Percentiles rank a stretch among this genome's conserved stretches.
These are phyloP conservation scores for Chaetodon trifasciatus DNA, from an alignment of 2,797 vertebrate genomes.

Conservation along the genomic window DNA sequence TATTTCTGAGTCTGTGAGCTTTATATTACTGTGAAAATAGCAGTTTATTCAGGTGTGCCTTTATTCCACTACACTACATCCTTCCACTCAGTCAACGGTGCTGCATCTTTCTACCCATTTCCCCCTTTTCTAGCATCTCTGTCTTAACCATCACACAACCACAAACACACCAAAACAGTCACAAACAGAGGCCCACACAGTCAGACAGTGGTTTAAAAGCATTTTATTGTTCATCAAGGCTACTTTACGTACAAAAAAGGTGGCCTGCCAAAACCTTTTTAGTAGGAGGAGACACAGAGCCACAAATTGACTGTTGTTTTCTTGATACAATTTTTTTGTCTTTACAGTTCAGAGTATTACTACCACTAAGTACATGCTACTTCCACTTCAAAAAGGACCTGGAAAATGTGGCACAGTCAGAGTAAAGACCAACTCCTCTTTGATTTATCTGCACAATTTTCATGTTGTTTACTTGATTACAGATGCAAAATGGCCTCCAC, in stretches of 20 bases:
- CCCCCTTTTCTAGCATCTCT: not conserved
- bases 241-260: slow-evolving; percentile 99
- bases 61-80: not conserved
- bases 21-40: not conserved
- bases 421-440: slow-evolving; percentile 58
- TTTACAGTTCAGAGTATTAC: slow-evolving; percentile 78
- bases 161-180: slow-evolving; percentile 6
- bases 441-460: slow-evolving; percentile 55
- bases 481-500: slow-evolving; percentile 48
- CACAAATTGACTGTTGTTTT: slow-evolving; percentile 91
- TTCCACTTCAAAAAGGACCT: slow-evolving; percentile 77
- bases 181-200: slow-evolving; percentile 37
- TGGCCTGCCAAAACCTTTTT: slow-evolving; percentile 98
- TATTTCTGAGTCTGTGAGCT: not conserved
- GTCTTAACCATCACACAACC: slow-evolving; percentile 1
- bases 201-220: slow-evolving; percentile 94
- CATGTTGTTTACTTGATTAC: slow-evolving; percentile 43
- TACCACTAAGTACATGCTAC: slow-evolving; percentile 80
- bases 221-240: slow-evolving; percentile 99
- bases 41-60: not conserved
- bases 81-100: not conserved
- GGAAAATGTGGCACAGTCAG: slow-evolving; percentile 55
- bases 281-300: slow-evolving; percentile 94
- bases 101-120: not conserved
- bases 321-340: slow-evolving; percentile 87